These are phyloP conservation scores for Eilema caniola DNA, from an alignment of 2,888 invertebrate species.

Conservation along the genomic window DNA sequence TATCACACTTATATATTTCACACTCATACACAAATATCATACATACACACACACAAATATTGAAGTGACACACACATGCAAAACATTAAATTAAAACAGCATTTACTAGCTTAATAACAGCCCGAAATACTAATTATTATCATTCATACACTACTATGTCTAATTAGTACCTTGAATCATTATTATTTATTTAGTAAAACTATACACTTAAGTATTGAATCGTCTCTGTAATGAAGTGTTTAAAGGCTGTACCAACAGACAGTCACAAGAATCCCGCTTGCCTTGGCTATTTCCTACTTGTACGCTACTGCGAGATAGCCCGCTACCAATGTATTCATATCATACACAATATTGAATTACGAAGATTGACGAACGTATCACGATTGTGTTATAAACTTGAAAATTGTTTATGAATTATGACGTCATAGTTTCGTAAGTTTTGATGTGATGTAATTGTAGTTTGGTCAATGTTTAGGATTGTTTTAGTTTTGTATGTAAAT, in stretches of 20 bases:
- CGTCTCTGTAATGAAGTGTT: constrained; percentile 26
- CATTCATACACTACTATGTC: background rate
- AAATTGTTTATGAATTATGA: background rate
- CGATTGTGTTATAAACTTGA: constrained; percentile 14
- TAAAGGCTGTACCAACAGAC: constrained; percentile 65
- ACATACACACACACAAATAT: background rate
- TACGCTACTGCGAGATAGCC: constrained; percentile 55
- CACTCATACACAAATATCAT: background rate
- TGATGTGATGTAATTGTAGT: background rate
- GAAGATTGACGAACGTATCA: constrained; percentile 13
- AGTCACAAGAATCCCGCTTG: constrained; percentile 76
- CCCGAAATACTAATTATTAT: background rate
- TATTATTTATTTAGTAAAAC: constrained; percentile 1
- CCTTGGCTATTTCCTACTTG: constrained; percentile 84
- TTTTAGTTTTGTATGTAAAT: background rate
- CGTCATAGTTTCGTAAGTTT: background rate
- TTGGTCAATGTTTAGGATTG: background rate
- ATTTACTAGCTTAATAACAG: background rate
- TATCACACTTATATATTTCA: background rate
- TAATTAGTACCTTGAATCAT: background rate
- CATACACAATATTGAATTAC: constrained; percentile 11
- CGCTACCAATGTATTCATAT: constrained; percentile 43
- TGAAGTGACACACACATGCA: background rate
- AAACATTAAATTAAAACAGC: background rate
- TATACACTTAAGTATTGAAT: constrained; percentile 20